Conservation (phyloP, 2,113 vertebrate genomes). For the Dromiciops gliroides region DNA sequence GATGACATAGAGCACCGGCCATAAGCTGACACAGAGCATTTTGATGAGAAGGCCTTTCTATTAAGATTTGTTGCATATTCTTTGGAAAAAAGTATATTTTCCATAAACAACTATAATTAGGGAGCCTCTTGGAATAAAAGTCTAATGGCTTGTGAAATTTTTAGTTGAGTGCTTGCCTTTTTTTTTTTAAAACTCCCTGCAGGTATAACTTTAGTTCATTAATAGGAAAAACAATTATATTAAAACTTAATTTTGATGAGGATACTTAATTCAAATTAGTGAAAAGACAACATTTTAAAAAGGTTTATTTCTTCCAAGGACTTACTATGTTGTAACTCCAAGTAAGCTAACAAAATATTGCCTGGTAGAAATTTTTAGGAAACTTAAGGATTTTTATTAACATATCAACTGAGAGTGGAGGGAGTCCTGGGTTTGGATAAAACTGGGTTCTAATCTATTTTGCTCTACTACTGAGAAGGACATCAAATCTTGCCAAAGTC, state of each 20-base stretch:
- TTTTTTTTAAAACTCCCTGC: conserved; percentile 51
- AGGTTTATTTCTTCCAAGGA: conserved; percentile 4
- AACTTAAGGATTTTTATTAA: conserved; percentile 30
- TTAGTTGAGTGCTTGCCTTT: background rate
- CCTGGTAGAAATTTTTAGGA: background rate
- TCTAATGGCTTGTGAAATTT: background rate
- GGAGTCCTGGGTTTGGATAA: background rate
- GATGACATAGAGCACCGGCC: conserved; percentile 50
- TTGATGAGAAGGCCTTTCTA: conserved; percentile 16
- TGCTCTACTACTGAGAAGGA: background rate
- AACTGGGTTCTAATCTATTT: background rate
- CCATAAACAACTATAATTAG: background rate
- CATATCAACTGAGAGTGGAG: background rate
- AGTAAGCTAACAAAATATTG: conserved; percentile 24
- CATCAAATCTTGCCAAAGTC: background rate
- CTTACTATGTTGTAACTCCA: conserved; percentile 27
- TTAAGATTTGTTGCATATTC: background rate
- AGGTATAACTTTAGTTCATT: conserved; percentile 68
- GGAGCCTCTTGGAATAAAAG: background rate
- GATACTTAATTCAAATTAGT: background rate
- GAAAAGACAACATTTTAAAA: conserved; percentile 52
- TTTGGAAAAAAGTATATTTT: background rate
- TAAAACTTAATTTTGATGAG: conserved; percentile 22
- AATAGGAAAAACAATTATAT: conserved; percentile 58
- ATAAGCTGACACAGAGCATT: conserved; percentile 43